Base-by-base conservation (phyloP, 2,797 vertebrate species). In the Pseudochirops corinnae region DNA sequence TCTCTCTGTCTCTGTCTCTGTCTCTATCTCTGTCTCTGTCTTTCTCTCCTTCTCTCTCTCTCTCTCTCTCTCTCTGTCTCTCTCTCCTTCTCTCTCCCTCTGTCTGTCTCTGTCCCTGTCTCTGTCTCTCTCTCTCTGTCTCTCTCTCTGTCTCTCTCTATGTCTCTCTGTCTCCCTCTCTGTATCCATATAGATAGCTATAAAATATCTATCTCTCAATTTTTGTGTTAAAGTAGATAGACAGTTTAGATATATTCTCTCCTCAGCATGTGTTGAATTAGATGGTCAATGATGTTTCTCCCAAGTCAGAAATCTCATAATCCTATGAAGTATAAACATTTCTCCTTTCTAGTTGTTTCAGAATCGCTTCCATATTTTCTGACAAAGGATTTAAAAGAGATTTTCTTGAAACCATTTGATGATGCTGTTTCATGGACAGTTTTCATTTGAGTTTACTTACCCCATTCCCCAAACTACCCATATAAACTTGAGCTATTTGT, bases 361-460 rank as follows among this genome's bases (percentile, higher is more conserved):
- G 90, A 60, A 92, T 95, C 74, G 7, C 0, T 0, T 82, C 18
- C 39, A 46, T 55, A 13, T 7, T 90, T 96, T 87, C 29, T 92
- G 29, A 91, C 13, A 74, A 92, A 58, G 82, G 21, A 46, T 26
- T 55, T 29, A 26, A 94, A 93, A 92, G 55, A 29, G n/a, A 39
- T 92, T 90, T 53, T 53, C 87, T 53, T 60, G 62, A 53, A 62
- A 56, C 24, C 6, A 14, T 0, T 90, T 94, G 46, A 56, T 29
- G 50, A 53, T 53, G 4, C 9, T 1, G 26, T 33, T 57, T 90
- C 16, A 21, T 24, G 13, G 7, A 93, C 12, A 56, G 24, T 57
- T 96, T 96, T 93, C 12, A 6, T 94, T 92, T 94, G 67, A 6
- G 2, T 87, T 93, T 90, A 9, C 13, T 91, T 74, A 5, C 13